Base-by-base conservation (phyloP, 2,113 vertebrate genomes). In the Pao palembangensis region DNA sequence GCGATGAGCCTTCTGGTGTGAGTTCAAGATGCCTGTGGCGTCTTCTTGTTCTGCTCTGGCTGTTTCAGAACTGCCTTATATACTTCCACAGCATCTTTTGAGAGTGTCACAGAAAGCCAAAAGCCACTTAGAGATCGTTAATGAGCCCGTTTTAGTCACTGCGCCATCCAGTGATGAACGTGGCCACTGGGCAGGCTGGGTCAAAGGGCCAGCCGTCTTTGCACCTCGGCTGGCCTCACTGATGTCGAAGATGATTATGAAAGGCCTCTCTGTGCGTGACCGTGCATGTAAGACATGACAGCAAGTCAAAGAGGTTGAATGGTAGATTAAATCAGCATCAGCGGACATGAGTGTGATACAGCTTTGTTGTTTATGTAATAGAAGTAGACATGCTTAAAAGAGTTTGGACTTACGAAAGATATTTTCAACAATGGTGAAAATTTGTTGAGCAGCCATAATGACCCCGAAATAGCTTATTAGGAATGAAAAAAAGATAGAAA, bases 71-170 rank as follows among this genome's bases (percentile, higher is more conserved):
- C 43, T 50, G 67, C 72, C 86, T 87, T 89, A 82, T 88, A 89
- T 87, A 85, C 78, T 38, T 57, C 31, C 54, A 61, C 10, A 72
- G 43, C 38, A 16, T 38, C 58, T 52, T 74, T 57, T 49, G 73
- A 46, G 75, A 88, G 88, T 90, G 90, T 76, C 85, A 67, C 49
- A 50, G 83, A 85, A 73, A 84, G 71, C 69, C 47, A 73, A 72
- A 80, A 70, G 67, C 81, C 80, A 87, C 72, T 91, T 88, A 88
- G 64, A 67, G 64, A 58, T 64, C 50, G 1, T 79, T 89, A 90
- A 90, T 86, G 77, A 88, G 46, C 28, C 53, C 3, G 19, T 65
- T 68, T 73, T 52, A 71, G 73, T 70, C 57, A 63, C 41, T 50
- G 41, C 59, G 67, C 58, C 61, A 57, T 63, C 51, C 16, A 28